These are phyloP conservation scores for Hormaphis cornu DNA, from an alignment of 1,140 invertebrate genomes.

Conservation along the genomic window DNA sequence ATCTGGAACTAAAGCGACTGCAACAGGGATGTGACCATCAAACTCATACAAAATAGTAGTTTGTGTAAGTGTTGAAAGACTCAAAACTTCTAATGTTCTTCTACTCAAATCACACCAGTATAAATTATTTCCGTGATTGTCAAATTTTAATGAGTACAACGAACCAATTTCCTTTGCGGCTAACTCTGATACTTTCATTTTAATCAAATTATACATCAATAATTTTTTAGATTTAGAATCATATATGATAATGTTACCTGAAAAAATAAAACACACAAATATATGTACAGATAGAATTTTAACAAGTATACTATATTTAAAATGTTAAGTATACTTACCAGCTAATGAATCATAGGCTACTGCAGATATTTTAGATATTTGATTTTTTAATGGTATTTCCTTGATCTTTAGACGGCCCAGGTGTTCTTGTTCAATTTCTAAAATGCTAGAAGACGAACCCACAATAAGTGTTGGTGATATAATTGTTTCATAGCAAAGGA, in stretches of 20 bases:
- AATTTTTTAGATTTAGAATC: conserved; percentile 38
- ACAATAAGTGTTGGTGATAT: conserved; percentile 37
- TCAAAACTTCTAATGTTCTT: conserved; percentile 51
- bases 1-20: conserved; percentile 53
- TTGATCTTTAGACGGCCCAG: conserved; percentile 42
- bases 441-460: conserved; percentile 37
- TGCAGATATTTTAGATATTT: conserved; percentile 34
- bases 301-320: conserved; percentile 2
- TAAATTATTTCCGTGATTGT: conserved; percentile 55
- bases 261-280: neutral
- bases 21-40: conserved; percentile 49
- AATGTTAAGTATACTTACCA: conserved; percentile 36
- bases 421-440: conserved; percentile 41
- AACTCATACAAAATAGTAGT: conserved; percentile 49
- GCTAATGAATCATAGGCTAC: conserved; percentile 41
- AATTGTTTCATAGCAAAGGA: conserved; percentile 43
- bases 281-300: neutral
- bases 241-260: conserved; percentile 38
- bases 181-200: conserved; percentile 41
- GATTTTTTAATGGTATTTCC: conserved; percentile 23
- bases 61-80: conserved; percentile 46
- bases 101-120: conserved; percentile 54
- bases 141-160: conserved; percentile 55
- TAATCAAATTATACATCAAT: conserved; percentile 41
- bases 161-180: conserved; percentile 45